Percentiles rank a stretch among this genome's conserved stretches.
Evolutionary conservation across 2,888 invertebrate genomes (phyloP).

Genomic region (Microctonus brassicae): DNA sequence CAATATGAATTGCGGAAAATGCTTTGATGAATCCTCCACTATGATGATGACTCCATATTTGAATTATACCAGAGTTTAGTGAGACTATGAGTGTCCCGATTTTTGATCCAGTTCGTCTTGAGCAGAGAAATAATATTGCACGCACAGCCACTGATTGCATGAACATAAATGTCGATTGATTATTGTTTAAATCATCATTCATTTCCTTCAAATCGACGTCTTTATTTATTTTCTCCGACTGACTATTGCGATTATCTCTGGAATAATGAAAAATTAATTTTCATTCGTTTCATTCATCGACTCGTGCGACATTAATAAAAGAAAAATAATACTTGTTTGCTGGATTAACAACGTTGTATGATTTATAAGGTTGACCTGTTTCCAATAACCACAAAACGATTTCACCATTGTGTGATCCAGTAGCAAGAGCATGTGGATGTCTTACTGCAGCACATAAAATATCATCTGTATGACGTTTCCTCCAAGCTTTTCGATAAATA

Average conservation of each 20-base stretch:
- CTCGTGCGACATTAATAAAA: background rate
- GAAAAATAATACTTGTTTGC: slow-evolving; percentile 54
- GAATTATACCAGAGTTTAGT: slow-evolving; percentile 81
- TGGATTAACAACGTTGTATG: slow-evolving; percentile 65
- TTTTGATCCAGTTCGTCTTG: slow-evolving; percentile 72
- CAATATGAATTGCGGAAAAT: slow-evolving; percentile 79
- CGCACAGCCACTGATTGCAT: slow-evolving; percentile 74
- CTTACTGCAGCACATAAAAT: slow-evolving; percentile 79
- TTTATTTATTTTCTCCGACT: background rate
- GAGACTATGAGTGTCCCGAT: slow-evolving; percentile 80
- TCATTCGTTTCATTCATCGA: background rate
- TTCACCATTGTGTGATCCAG: slow-evolving; percentile 84
- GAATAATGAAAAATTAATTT: background rate
- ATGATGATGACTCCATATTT: slow-evolving; percentile 86
- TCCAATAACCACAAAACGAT: slow-evolving; percentile 86
- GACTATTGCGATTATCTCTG: slow-evolving; percentile 2
- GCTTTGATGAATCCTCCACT: slow-evolving; percentile 79
- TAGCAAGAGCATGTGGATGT: slow-evolving; percentile 77
- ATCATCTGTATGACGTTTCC: slow-evolving; percentile 80
- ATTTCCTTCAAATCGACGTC: background rate
- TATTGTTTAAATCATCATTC: slow-evolving; percentile 12
- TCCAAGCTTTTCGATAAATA: slow-evolving; percentile 80
- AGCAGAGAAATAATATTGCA: slow-evolving; percentile 77
- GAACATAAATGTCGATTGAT: slow-evolving; percentile 46
- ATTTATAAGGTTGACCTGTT: slow-evolving; percentile 80